Base-by-base conservation (phyloP, 2,888 invertebrate species). In the Idaea dimidiata region DNA sequence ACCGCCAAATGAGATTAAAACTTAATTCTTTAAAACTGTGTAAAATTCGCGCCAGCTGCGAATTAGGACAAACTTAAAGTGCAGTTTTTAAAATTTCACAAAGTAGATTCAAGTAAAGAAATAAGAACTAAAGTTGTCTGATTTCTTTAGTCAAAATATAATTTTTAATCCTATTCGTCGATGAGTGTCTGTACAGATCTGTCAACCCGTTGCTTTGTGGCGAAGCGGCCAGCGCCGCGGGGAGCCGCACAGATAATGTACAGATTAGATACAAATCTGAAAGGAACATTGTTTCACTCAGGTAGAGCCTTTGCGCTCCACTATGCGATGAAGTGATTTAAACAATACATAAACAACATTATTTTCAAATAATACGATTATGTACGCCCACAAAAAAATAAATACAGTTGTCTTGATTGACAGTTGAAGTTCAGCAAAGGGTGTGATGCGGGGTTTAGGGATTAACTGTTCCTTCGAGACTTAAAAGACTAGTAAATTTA, bases 171-270 rank as follows among this genome's bases (percentile, higher is more conserved):
- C 87, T 84, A 87, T 91, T 86, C 81, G 78, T 76, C 74, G 79
- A 82, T 82, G 87, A 82, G 80, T 79, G 84, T 83, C 86, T 83
- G 84, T 84, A 76, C 82, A 85, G 86, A 89, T 87, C 90, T 92
- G 91, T 92, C 91, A 92, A 91, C 91, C 91, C 90, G 87, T 89
- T 89, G 88, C 89, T 92, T 92, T 91, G 91, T 91, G 86, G 82
- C 76, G 84, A 80, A 81, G 85, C 88, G 88, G 80, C 83, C 80
- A 56, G 75, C 91, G 69, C 91, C 57, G 83, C 90, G 80, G 89
- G 91, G 85, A 76, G 82, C 76, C 83, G 72, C 72, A 69, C 82
- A 84, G 89, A 91, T 90, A 87, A 89, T 84, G 83, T 83, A 82
- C 79, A 89, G 91, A 91, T 91, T 88, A 91, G 89, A 91, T 91